Conservation (phyloP, 1,140 invertebrate genomes). For the Drosophila sp. region DNA sequence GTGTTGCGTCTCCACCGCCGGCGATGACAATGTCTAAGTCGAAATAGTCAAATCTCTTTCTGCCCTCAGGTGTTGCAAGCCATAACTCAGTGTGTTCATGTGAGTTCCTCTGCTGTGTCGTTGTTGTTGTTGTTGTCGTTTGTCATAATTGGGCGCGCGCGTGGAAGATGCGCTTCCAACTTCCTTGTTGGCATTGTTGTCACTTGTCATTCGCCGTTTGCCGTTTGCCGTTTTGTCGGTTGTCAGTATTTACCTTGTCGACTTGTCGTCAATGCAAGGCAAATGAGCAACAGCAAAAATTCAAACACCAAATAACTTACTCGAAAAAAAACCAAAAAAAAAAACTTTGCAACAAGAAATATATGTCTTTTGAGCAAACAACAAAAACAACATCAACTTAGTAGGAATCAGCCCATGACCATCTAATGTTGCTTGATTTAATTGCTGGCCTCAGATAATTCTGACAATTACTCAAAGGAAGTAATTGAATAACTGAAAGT, state of each 20-base stretch:
- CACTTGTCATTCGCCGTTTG: slow-evolving; percentile 31
- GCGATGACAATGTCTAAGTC: slow-evolving; percentile 65
- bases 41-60: slow-evolving; percentile 7
- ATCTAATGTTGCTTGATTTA: not conserved
- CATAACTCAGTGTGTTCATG: slow-evolving; percentile 50
- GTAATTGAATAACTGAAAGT: not conserved
- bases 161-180: slow-evolving; percentile 70
- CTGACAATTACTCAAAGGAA: not conserved
- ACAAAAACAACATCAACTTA: not conserved
- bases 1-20: slow-evolving; percentile 35
- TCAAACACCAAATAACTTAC: slow-evolving; percentile 19
- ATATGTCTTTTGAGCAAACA: not conserved
- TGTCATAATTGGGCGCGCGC: slow-evolving; percentile 75
- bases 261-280: slow-evolving; percentile 48
- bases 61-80: slow-evolving; percentile 60
- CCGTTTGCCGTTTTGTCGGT: slow-evolving; percentile 35
- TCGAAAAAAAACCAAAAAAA: slow-evolving; percentile 24
- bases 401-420: not conserved
- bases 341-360: slow-evolving; percentile 11
- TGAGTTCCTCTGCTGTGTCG: not conserved
- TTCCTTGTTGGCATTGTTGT: slow-evolving; percentile 70
- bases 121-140: slow-evolving; percentile 44
- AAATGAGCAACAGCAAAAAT: slow-evolving; percentile 33
- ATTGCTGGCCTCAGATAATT: not conserved
- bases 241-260: slow-evolving; percentile 21